A percentile compares a stretch with the other conserved stretches of the same genome.
These are phyloP conservation scores for Alouatta caraya DNA, from an alignment of 2,797 vertebrate species.

Conservation along the genomic window DNA sequence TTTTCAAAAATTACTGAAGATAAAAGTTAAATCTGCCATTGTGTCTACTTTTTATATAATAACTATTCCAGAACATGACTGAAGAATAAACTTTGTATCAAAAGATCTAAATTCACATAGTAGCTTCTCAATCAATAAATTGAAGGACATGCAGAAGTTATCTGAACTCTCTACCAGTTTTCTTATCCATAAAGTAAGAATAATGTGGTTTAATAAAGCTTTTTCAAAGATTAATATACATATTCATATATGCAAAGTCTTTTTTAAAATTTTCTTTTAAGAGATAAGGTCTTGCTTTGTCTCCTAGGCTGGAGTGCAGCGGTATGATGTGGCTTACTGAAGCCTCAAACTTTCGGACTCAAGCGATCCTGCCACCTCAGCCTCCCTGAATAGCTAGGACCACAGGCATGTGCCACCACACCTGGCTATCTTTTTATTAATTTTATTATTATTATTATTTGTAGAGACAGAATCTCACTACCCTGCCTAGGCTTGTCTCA, in stretches of 20 bases:
- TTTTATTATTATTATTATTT: too few relatives aligned
- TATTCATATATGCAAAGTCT: not conserved
- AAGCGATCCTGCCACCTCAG: not conserved
- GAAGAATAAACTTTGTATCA: not conserved
- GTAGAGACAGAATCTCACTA: too few relatives aligned
- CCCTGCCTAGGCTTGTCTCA: too few relatives aligned
- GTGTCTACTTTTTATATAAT: not conserved
- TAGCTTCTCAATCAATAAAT: not conserved
- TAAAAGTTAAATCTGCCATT: not conserved
- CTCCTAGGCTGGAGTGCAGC: not conserved
- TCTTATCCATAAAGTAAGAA: not conserved
- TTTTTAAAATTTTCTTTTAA: not conserved
- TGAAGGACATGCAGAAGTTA: not conserved
- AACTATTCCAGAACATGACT: not conserved
- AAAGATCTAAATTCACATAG: not conserved
- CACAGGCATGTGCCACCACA: too few relatives aligned
- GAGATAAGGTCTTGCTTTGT: not conserved
- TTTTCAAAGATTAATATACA: not conserved
- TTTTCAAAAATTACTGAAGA: not conserved
- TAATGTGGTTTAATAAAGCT: not conserved
- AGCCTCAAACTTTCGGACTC: not conserved
- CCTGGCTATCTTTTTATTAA: too few relatives aligned
- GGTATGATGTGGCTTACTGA: not conserved
- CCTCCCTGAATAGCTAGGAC: too few relatives aligned
- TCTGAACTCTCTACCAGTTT: not conserved